Base-by-base conservation (phyloP, 2,113 vertebrate genomes). In the Protobothrops mucrosquamatus region DNA sequence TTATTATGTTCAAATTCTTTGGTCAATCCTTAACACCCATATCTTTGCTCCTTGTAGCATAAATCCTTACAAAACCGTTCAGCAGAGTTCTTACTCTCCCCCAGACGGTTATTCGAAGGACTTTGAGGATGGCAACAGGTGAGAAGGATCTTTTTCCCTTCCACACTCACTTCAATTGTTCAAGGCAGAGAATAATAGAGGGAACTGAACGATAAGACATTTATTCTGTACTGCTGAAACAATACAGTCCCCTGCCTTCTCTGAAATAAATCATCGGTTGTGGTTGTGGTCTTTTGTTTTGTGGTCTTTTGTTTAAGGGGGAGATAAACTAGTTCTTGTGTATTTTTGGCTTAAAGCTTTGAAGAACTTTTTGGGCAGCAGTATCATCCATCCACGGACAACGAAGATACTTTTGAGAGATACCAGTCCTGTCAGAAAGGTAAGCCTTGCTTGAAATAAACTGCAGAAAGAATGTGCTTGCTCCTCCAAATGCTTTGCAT, bases 51-150 rank as follows among this genome's bases (percentile, higher is more conserved):
- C 56, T 95, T 95, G 94, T 92, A 95, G 93, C 87, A 93, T 93
- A 94, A 96, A 96, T 91, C 96, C 93, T 48, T 96, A 92, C 54
- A 94, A 96, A 96, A 93, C 93, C 52, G 94, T 95, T 93, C 94
- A 92, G 89, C 95, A 91, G 54, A 94, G 59, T 92, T 94, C 93
- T 94, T 91, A 93, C 96, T 95, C 96, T 93, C 94, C 95, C 86
- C 94, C 93, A 85, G 96, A 95, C 91, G 93, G 93, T 93, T 96
- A 94, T 94, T 96, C 95, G 92, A 92, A 95, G 93, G 95, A 96
- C 34, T 87, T 95, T 92, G 95, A 97, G 94, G 95, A 96, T 88
- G 89, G 87, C 46, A 96, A 88, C 94, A 97, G 96, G 97, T 96
- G 94, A 96, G 95, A 92, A 64, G 3, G 29, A 0, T 4, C 3